Base-by-base conservation (phyloP, 2,113 vertebrate genomes). In the Mobula hypostoma region DNA sequence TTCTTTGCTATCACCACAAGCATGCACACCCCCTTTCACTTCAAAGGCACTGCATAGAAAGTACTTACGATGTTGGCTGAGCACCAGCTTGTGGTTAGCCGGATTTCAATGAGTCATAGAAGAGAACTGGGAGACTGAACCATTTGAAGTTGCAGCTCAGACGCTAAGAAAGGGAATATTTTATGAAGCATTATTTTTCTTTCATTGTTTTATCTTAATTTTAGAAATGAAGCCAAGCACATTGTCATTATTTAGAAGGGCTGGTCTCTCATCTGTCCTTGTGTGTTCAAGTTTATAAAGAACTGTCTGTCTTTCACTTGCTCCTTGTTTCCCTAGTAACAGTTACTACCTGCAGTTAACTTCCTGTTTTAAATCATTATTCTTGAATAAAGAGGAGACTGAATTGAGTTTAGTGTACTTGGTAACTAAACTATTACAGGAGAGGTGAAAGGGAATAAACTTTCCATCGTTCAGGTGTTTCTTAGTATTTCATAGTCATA, bases 31-130 rank as follows among this genome's bases (percentile, higher is more conserved):
- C 98, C 97, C 99, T 98, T 96, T 96, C 97, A 98, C 98, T 98
- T 99, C 98, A 99, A 99, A 99, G 97, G 97, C 97, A 94, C 92
- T 94, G 95, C 95, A 95, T 94, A 96, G 96, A 97, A 97, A 97
- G 97, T 97, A 97, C 98, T 97, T 98, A 97, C 97, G 96, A 97
- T 97, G 97, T 98, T 98, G 98, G 98, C 98, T 97, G 97, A 96
- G 96, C 96, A 98, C 97, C 98, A 98, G 97, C 97, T 96, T 96
- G 97, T 96, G 97, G 97, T 97, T 97, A 96, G 96, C 96, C 98
- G n/a, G 85, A 90, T 90, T 90, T 66, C 61, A 90, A 68, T 90
- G n/a, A 90, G 61, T 90, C 85, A 90, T 19, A 90, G 61, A 90
- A 90, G 85, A 36, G 66, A 32, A 66, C 85, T 90, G 61, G 85